Evolutionary conservation across 2,888 invertebrate species (phyloP).

Genomic region (Stratiomys singularior): DNA sequence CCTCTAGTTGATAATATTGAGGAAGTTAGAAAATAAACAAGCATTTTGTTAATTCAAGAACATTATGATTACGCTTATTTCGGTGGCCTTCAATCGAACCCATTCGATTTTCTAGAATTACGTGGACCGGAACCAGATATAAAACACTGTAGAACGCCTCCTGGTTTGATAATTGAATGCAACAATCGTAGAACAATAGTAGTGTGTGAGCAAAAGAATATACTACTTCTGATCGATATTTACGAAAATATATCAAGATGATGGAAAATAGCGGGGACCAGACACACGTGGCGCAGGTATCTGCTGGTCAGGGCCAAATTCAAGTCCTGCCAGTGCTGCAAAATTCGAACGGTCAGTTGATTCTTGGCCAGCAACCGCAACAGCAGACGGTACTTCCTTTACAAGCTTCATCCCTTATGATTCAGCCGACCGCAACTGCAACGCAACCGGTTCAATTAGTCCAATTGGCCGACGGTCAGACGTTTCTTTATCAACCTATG

Average conservation of each 20-base stretch:
- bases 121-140: constrained; percentile 54
- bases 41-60: constrained; percentile 51
- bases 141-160: constrained; percentile 25
- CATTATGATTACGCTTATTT: constrained; percentile 58
- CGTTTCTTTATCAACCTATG: constrained; percentile 84
- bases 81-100: constrained; percentile 57
- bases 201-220: no score
- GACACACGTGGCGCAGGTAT: constrained; percentile 46
- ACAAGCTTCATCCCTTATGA: constrained; percentile 63
- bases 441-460: constrained; percentile 77
- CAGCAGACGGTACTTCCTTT: constrained; percentile 61
- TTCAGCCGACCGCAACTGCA: constrained; percentile 59
- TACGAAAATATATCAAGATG: background rate
- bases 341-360: constrained; percentile 58
- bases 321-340: constrained; percentile 52
- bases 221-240: no score
- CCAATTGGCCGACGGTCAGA: constrained; percentile 93
- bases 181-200: background rate
- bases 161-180: background rate
- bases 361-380: constrained; percentile 61
- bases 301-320: constrained; percentile 51
- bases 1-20: no score
- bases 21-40: no score
- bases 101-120: constrained; percentile 65
- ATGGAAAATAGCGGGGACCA: constrained; percentile 48